phyloP scores from a whole-genome alignment of 2,797 vertebrate genomes.

The Tenualosa ilisha region DNA sequence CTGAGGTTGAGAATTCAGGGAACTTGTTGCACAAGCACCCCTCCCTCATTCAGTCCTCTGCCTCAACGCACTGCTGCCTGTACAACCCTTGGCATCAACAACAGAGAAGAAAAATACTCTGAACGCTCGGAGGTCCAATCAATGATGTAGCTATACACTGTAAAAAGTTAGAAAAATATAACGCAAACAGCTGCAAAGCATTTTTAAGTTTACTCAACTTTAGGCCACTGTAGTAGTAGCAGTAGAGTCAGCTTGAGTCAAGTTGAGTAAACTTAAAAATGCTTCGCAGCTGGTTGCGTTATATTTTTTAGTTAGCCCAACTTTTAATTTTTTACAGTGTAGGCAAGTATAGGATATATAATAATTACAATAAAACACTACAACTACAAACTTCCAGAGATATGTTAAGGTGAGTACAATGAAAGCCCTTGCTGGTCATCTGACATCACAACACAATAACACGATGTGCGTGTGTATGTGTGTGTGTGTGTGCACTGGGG shows the following conservation, averaged over 20 bases:
- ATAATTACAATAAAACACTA: not conserved
- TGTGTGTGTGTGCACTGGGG: not conserved
- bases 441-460: not conserved
- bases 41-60: slow-evolving; percentile 30
- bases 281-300: too few species aligned
- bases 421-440: not conserved
- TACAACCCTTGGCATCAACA: slow-evolving; percentile 30
- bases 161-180: too few species aligned
- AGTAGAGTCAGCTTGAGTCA: too few species aligned
- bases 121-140: slow-evolving; percentile 4
- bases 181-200: too few species aligned
- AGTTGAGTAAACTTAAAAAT: too few species aligned
- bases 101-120: slow-evolving; percentile 29
- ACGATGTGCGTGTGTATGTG: too few species aligned
- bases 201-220: too few species aligned
- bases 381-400: not conserved
- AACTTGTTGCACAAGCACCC: slow-evolving; percentile 41
- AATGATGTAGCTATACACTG: too few species aligned
- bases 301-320: too few species aligned
- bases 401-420: not conserved
- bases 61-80: slow-evolving; percentile 14
- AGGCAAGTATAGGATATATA: not conserved
- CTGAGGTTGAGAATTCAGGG: slow-evolving; percentile 2
- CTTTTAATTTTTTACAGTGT: too few species aligned
- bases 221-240: too few species aligned